These are phyloP conservation scores for Tenthredo notha DNA, from an alignment of 2,888 invertebrate genomes.

Conservation along the genomic window DNA sequence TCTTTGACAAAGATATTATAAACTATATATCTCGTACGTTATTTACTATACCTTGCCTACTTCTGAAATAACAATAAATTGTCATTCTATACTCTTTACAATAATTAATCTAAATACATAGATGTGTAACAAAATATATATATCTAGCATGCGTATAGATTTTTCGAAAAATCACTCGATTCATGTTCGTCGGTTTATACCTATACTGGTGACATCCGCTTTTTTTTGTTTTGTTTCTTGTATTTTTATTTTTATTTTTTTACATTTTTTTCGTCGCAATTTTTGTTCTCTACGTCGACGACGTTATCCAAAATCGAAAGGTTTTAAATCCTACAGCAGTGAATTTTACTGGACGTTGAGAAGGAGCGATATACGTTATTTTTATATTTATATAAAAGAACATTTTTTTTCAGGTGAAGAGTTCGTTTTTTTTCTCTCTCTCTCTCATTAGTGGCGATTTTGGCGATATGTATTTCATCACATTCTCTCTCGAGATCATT, in stretches of 20 bases:
- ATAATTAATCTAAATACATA: neutral
- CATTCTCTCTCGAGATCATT: constrained; percentile 10
- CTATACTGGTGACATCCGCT: neutral
- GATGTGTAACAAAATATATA: constrained; percentile 1
- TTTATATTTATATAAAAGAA: neutral
- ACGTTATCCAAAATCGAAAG: constrained; percentile 49
- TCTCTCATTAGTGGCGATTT: constrained; percentile 51
- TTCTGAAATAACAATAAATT: neutral
- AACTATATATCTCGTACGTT: constrained; percentile 12
- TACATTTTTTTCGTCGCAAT: constrained; percentile 32
- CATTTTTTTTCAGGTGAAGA: constrained; percentile 58
- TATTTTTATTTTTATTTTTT: constrained; percentile 40
- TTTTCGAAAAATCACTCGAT: neutral
- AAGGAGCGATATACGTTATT: constrained; percentile 29
- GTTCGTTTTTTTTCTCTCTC: constrained; percentile 3
- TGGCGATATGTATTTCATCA: constrained; percentile 44
- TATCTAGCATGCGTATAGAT: constrained; percentile 3
- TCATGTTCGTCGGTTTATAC: neutral
- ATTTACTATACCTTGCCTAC: neutral
- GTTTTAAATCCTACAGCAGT: constrained; percentile 50
- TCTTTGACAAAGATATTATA: constrained; percentile 17
- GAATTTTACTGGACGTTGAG: constrained; percentile 27
- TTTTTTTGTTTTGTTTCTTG: constrained; percentile 44
- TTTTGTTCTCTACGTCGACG: constrained; percentile 50
- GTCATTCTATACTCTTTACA: neutral